Base-by-base conservation (phyloP, 1,140 invertebrate species). In the Trichomalopsis sarcophagae region DNA sequence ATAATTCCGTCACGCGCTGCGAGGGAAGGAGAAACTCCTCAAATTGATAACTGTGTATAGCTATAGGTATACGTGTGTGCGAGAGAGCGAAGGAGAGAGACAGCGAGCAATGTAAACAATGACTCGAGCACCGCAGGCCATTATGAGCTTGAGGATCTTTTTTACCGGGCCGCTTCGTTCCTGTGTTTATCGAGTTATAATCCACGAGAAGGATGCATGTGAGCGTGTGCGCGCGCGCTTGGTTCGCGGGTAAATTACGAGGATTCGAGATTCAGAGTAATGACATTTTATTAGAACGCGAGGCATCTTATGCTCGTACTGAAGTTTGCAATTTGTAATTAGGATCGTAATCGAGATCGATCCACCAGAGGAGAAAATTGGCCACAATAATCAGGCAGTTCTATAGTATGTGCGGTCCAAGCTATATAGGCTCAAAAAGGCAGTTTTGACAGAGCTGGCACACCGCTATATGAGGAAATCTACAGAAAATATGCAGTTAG, bases 101-200 rank as follows among this genome's bases (percentile, higher is more conserved):
- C 14, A 6, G 55, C 17, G 21, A 62, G 68, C 62, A 85, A 85
- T 81, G 84, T 85, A 85, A 85, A 81, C 79, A 85, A 81, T 81
- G 79, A 77, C 27, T 2, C 14, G 30, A 44, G 62, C 62, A 66
- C 77, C 84, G 84, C 84, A 50, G 68, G 47, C 47, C 55, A 85
- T 85, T 81, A 85, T 47, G 17, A 14, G 13, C 27, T 66, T 84
- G 55, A 62, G 21, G 55, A 62, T 79, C 55, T 62, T 79, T 79
- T 66, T 33, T 79, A 17, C n/a, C 23, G 62, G n/a, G 44, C 11
- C 82, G 40, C 47, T 55, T n/a, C 17, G 21, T 21, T 62, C 21
- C 6, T 62, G 14, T 50, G 75, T 84, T 84, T 79, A 84, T 71
- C 83, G 77, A 74, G 77, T 80, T 80, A 84, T 84, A 80, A 84